Evolutionary conservation across 2,113 vertebrate genomes (phyloP).

Genomic region (Apodemus sylvaticus): DNA sequence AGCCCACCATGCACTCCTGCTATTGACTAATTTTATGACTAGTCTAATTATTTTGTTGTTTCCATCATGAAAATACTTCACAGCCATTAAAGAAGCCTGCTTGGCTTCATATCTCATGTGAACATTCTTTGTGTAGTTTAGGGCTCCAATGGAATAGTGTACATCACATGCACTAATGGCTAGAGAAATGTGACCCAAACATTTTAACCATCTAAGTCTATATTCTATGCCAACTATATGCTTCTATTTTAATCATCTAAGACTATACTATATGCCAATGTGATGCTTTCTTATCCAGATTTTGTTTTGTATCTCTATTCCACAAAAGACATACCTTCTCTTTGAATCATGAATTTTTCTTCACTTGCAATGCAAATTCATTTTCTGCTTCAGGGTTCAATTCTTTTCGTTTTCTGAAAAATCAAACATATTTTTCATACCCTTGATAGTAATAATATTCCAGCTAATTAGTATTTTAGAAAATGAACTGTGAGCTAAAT

Average conservation of each 20-base stretch:
- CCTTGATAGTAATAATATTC: neutral
- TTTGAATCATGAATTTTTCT: neutral
- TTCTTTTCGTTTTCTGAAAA: neutral
- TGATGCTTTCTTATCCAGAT: neutral
- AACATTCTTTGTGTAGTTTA: neutral
- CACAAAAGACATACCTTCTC: neutral
- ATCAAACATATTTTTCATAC: neutral
- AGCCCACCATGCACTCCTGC: too few relatives aligned
- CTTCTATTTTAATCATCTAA: neutral
- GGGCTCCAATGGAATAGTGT: neutral
- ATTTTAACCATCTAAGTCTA: too few relatives aligned
- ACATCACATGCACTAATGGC: neutral
- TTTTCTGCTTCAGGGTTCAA: neutral
- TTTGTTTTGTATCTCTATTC: neutral
- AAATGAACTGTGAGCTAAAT: neutral
- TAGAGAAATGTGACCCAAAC: neutral
- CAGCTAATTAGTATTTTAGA: neutral
- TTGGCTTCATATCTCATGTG: neutral
- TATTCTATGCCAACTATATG: too few relatives aligned
- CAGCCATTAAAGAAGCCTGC: neutral
- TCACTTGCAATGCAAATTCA: neutral
- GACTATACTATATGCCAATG: neutral
- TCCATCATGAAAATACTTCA: neutral
- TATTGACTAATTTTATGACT: conserved; percentile 50
- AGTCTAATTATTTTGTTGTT: neutral